phyloP scores from a whole-genome alignment of 2,888 invertebrate genomes.

The Asteroscopus sphinx region DNA sequence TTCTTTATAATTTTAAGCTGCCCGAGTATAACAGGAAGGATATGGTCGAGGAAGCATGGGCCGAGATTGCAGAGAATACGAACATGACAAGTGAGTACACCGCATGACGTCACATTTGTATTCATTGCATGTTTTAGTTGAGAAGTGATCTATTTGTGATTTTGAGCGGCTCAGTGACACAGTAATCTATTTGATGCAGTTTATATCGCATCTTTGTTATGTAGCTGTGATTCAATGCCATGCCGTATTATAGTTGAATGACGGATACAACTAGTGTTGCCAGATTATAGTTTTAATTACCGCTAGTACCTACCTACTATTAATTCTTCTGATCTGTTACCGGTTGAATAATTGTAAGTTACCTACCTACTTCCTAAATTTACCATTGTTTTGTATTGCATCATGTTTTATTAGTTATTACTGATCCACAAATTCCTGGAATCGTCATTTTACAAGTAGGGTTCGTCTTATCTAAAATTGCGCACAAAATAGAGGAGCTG shows the following conservation, averaged over 20 bases:
- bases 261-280: slow-evolving; percentile 31
- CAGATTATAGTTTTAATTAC: slow-evolving; percentile 1
- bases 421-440: too few species aligned
- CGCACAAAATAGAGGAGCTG: too few species aligned
- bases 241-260: slow-evolving; percentile 30
- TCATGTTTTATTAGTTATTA: too few species aligned
- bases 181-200: slow-evolving; percentile 32
- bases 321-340: too few species aligned
- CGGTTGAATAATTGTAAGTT: too few species aligned
- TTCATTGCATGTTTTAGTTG: slow-evolving; percentile 27
- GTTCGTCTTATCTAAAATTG: too few species aligned
- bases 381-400: too few species aligned
- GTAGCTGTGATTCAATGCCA: slow-evolving; percentile 37
- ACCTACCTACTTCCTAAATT: too few species aligned
- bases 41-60: slow-evolving; percentile 64
- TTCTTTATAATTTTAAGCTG: slow-evolving; percentile 62
- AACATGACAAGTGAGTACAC: slow-evolving; percentile 60
- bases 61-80: slow-evolving; percentile 56
- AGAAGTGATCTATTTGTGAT: slow-evolving; percentile 8
- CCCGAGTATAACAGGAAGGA: slow-evolving; percentile 68
- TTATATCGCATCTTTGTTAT: slow-evolving; percentile 33
- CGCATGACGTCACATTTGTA: slow-evolving; percentile 28
- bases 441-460: too few species aligned
- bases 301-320: too few species aligned
- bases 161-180: not conserved